These are phyloP conservation scores for Trachurus trachurus DNA, from an alignment of 2,797 vertebrate genomes.

Conservation along the genomic window DNA sequence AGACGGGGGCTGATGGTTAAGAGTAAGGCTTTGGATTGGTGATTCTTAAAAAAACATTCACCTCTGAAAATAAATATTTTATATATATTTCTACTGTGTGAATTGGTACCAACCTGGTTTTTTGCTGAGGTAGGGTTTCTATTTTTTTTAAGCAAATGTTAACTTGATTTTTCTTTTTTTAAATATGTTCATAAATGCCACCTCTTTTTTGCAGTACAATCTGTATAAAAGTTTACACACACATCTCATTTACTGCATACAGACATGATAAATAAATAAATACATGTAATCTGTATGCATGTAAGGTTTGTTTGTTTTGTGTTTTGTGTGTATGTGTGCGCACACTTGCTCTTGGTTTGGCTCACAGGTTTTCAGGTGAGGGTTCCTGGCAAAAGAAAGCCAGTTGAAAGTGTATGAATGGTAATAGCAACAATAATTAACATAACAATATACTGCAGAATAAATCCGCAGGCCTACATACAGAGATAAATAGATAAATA, in stretches of 20 bases:
- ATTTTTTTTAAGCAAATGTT: slow-evolving; percentile 72
- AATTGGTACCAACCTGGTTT: slow-evolving; percentile 78
- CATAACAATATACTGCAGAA: slow-evolving; percentile 71
- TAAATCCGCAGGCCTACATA: slow-evolving; percentile 65
- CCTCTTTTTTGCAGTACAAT: slow-evolving; percentile 76
- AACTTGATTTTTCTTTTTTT: slow-evolving; percentile 72
- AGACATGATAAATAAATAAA: slow-evolving; percentile 85
- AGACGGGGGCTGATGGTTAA: slow-evolving; percentile 70
- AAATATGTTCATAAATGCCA: slow-evolving; percentile 82
- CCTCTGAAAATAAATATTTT: slow-evolving; percentile 88
- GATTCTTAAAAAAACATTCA: slow-evolving; percentile 84
- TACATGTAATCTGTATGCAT: slow-evolving; percentile 82
- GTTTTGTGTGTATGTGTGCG: slow-evolving; percentile 38
- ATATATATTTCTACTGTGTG: slow-evolving; percentile 77
- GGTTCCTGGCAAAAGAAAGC: slow-evolving; percentile 73
- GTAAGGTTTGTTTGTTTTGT: slow-evolving; percentile 38
- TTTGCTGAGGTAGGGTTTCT: slow-evolving; percentile 83
- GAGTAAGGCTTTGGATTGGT: slow-evolving; percentile 90
- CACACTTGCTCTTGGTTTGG: slow-evolving; percentile 77
- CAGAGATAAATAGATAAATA: slow-evolving; percentile 81
- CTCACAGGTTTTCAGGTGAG: slow-evolving; percentile 83
- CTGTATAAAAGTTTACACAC: slow-evolving; percentile 65
- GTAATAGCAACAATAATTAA: slow-evolving; percentile 61
- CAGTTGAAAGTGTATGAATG: slow-evolving; percentile 70
- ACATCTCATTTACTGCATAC: slow-evolving; percentile 69